A percentile compares a stretch with the other conserved stretches of the same genome.
Conservation (phyloP, 1,140 invertebrate genomes). For the Acyrthosiphon pisum region DNA sequence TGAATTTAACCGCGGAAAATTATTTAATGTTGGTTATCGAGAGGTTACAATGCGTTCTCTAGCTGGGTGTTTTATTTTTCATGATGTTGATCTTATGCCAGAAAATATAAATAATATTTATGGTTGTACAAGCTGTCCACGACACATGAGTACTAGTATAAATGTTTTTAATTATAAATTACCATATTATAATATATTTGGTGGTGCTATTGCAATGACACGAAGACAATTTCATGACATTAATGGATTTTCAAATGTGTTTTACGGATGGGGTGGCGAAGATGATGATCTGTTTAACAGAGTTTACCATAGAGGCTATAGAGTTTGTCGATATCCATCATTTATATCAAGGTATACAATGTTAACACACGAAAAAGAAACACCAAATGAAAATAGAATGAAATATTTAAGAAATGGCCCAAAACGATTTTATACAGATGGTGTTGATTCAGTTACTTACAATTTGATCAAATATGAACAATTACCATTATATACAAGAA, state of each 20-base stretch:
- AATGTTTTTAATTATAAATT: constrained; percentile 86
- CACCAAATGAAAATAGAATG: constrained; percentile 62
- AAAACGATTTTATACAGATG: constrained; percentile 70
- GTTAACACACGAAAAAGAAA: constrained; percentile 74
- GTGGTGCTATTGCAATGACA: constrained; percentile 77
- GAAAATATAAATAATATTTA: constrained; percentile 90
- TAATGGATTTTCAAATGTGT: constrained; percentile 93
- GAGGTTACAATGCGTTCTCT: constrained; percentile 73
- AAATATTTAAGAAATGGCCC: constrained; percentile 65
- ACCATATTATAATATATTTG: constrained; percentile 77
- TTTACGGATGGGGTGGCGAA: constrained; percentile 88
- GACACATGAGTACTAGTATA: constrained; percentile 92
- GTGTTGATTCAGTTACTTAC: constrained; percentile 73
- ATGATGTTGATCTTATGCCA: constrained; percentile 94
- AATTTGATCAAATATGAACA: constrained; percentile 59
- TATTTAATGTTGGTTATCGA: constrained; percentile 90
- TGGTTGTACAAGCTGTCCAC: constrained; percentile 83
- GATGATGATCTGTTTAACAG: constrained; percentile 79
- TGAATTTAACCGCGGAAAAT: constrained; percentile 91
- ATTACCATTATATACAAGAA: constrained; percentile 60
- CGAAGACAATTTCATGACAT: constrained; percentile 76
- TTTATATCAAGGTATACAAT: constrained; percentile 79
- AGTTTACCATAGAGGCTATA: constrained; percentile 66
- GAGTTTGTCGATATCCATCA: constrained; percentile 75
- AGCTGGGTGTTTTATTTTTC: constrained; percentile 90